Conservation (phyloP, 2,888 invertebrate genomes). For the Caenorhabditis virilis region DNA sequence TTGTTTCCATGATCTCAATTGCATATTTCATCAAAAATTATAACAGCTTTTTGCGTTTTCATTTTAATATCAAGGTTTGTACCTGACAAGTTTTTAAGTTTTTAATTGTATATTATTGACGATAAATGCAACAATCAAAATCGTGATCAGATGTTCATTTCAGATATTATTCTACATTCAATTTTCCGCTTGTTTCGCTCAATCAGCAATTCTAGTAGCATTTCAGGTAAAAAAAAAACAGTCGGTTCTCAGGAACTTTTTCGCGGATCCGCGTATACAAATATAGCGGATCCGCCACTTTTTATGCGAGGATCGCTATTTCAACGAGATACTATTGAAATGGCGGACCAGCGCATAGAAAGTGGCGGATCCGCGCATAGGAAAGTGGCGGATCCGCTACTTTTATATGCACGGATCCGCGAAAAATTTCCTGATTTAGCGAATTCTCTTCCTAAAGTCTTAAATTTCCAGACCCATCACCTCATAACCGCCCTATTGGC, state of each 20-base stretch:
- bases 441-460: slow-evolving; percentile 1
- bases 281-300: too few relatives aligned
- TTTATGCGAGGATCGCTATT: not conserved
- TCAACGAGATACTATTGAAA: not conserved
- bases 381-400: too few relatives aligned
- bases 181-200: slow-evolving; percentile 20
- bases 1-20: slow-evolving; percentile 18
- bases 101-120: too few relatives aligned
- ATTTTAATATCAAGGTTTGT: slow-evolving; percentile 26
- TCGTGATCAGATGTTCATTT: not conserved
- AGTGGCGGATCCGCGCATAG: too few relatives aligned
- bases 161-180: slow-evolving; percentile 28
- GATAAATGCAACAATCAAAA: not conserved
- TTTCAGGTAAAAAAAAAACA: slow-evolving; percentile 25
- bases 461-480: slow-evolving; percentile 22
- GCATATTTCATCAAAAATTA: slow-evolving; percentile 14
- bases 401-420: too few relatives aligned
- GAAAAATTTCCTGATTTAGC: not conserved
- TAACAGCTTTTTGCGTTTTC: slow-evolving; percentile 13
- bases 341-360: too few relatives aligned
- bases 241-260: too few relatives aligned
- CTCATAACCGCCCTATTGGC: slow-evolving; percentile 10
- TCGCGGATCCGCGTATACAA: too few relatives aligned
- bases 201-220: slow-evolving; percentile 13
- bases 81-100: too few relatives aligned